Base-by-base conservation (phyloP, 1,140 invertebrate species). In the Eciton burchellii region DNA sequence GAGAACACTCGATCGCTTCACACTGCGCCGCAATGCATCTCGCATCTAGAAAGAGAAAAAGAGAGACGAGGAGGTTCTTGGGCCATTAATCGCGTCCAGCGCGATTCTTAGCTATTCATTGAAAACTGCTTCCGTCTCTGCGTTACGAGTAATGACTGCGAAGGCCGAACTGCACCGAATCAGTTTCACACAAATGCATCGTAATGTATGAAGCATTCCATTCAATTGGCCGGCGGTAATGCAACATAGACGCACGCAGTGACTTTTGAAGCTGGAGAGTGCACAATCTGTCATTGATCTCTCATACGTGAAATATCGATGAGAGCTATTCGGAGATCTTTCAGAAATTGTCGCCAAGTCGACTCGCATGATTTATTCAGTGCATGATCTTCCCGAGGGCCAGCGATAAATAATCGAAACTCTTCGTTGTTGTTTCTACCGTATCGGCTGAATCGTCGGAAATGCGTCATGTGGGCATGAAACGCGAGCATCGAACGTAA, bases 51-150 rank as follows among this genome's bases (percentile, higher is more conserved):
- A 45, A 82, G 26, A 76, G 45, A 14, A 54, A 52, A n/a, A n/a
- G n/a, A n/a, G n/a, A 26, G 49, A 54, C n/a, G 11, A 35, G 35
- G 29, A 19, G 52, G 21, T 81, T 77, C 24, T 68, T 87, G 79
- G 72, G 26, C 45, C 66, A 66, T 68, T 68, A 65, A 85, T 73
- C 54, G 56, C 43, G n/a, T n/a, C 57, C 52, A 52, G 47, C 19
- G 5, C 24, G 19, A 62, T 43, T 65, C 26, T 16, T 56, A 12
- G 1, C 9, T n/a, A 6, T 21, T 83, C 49, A 52, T 77, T 84
- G 24, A 74, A 16, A 60, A 24, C 11, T n/a, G 0, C 52, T 45
- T 60, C 12, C 21, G 60, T 49, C 19, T 49, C 43, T n/a, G n/a
- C 16, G 14, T 35, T 16, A 49, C 45, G 49, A n/a, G 24, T 24